phyloP scores from a whole-genome alignment of 2,113 vertebrate species.

The Chinchilla lanigera region DNA sequence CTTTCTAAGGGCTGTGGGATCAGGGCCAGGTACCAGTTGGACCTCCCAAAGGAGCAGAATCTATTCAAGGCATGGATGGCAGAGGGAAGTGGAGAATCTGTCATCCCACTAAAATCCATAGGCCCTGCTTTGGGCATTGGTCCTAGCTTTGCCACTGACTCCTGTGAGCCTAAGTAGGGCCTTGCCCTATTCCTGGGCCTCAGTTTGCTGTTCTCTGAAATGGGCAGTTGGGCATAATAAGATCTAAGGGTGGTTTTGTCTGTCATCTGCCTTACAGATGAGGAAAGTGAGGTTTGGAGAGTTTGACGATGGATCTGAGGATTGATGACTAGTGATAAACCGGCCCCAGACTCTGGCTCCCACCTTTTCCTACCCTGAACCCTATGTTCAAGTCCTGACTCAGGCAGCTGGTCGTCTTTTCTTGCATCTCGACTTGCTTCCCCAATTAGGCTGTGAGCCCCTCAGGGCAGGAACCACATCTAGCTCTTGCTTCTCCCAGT shows the following conservation, averaged over 20 bases:
- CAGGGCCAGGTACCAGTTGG: neutral
- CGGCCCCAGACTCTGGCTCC: neutral
- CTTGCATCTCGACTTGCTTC: constrained; percentile 40
- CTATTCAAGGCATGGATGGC: neutral
- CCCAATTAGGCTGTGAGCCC: constrained; percentile 46
- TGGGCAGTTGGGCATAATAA: neutral
- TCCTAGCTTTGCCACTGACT: neutral
- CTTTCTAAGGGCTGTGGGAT: neutral
- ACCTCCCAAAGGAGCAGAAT: neutral
- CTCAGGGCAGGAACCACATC: constrained; percentile 31
- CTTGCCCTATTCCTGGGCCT: neutral
- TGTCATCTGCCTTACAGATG: neutral
- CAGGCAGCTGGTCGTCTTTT: constrained; percentile 13
- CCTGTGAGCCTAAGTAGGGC: neutral
- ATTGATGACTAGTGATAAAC: neutral
- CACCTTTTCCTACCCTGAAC: neutral
- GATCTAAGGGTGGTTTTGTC: neutral
- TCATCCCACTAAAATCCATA: neutral
- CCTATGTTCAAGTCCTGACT: constrained; percentile 27
- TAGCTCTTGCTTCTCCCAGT: constrained; percentile 48
- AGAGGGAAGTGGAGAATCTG: neutral
- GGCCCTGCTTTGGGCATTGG: neutral
- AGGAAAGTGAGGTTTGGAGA: constrained; percentile 26
- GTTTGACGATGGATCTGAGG: neutral
- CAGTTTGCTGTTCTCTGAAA: constrained; percentile 16